Base-by-base conservation (phyloP, 2,113 vertebrate genomes). In the Vimba vimba region DNA sequence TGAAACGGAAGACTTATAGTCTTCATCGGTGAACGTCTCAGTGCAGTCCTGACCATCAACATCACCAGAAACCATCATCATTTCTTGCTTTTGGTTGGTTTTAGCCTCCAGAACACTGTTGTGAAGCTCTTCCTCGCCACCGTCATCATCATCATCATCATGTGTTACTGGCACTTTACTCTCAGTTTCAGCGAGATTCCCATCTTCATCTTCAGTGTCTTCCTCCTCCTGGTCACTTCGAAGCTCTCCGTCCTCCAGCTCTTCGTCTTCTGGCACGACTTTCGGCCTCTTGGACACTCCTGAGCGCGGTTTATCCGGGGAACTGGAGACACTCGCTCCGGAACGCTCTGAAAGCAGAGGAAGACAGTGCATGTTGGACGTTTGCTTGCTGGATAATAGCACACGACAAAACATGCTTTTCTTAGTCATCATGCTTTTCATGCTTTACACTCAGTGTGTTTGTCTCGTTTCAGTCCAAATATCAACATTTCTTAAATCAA, bases 191-290 rank as follows among this genome's bases (percentile, higher is more conserved):
- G 27, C 36, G 2, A 36, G 25, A 60, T 52, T 39, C 39, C 7
- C 64, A 55, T 43, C 21, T 23, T 10, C 47, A 50, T n/a, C 50
- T 17, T 30, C 45, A 15, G 21, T n/a, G 7, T 87, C 50, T 19
- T 88, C 87, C 4, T 85, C 64, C 1, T 92, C 92, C 8, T 92
- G 92, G 19, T 92, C 92, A 66, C 90, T 92, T 10, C 2, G 8
- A 21, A 95, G 75, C 90, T 95, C 94, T 15, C 94, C 94, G 8
- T 95, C 94, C 87, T 95, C 94, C 25, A 76, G 45, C 6, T 90
- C 92, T 5, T 86, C 89, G 0, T 86, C 33, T 6, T 2, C 78
- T 2, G 13, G 21, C 50, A 59, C 85, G 59, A 62, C 86, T 74
- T 90, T 93, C 19, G 87, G 85, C 60, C 79, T 85, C 89, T 93